Evolutionary conservation across 2,888 invertebrate species (phyloP).

Genomic region (Meteorus colon): DNA sequence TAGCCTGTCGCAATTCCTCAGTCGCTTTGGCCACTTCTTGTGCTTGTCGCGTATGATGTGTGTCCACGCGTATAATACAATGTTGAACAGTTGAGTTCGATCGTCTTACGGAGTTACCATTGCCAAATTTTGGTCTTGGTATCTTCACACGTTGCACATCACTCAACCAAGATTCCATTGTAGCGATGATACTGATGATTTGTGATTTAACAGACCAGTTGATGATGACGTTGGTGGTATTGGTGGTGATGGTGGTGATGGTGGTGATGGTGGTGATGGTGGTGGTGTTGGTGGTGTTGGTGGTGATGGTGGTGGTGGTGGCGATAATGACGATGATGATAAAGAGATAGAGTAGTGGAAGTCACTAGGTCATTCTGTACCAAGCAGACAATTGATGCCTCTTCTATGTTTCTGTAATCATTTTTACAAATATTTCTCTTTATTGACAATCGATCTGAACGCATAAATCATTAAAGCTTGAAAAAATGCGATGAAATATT

Average conservation of each 20-base stretch:
- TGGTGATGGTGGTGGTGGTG: neutral
- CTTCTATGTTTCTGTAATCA: slow-evolving; percentile 28
- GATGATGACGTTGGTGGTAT: neutral
- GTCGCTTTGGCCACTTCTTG: slow-evolving; percentile 80
- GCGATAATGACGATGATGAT: neutral
- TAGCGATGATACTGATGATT: slow-evolving; percentile 35
- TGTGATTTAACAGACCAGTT: neutral
- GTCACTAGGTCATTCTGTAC: slow-evolving; percentile 54
- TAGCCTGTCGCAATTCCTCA: slow-evolving; percentile 83
- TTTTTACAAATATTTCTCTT: neutral
- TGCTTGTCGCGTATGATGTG: slow-evolving; percentile 70
- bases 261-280: neutral
- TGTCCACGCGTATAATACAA: slow-evolving; percentile 76
- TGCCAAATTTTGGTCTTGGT: slow-evolving; percentile 88
- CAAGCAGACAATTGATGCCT: slow-evolving; percentile 52
- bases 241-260: neutral
- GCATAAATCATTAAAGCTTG: neutral
- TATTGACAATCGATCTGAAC: slow-evolving; percentile 12
- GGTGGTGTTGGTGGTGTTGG: neutral
- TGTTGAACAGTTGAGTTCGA: slow-evolving; percentile 77
- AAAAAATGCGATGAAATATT: neutral
- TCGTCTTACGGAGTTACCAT: slow-evolving; percentile 73
- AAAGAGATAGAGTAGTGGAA: slow-evolving; percentile 32
- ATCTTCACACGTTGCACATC: slow-evolving; percentile 89
- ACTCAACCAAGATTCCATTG: slow-evolving; percentile 89